A percentile compares a stretch with the other conserved stretches of the same genome.
These are phyloP conservation scores for Lagopus muta DNA, from an alignment of 2,113 vertebrate genomes.

Conservation along the genomic window DNA sequence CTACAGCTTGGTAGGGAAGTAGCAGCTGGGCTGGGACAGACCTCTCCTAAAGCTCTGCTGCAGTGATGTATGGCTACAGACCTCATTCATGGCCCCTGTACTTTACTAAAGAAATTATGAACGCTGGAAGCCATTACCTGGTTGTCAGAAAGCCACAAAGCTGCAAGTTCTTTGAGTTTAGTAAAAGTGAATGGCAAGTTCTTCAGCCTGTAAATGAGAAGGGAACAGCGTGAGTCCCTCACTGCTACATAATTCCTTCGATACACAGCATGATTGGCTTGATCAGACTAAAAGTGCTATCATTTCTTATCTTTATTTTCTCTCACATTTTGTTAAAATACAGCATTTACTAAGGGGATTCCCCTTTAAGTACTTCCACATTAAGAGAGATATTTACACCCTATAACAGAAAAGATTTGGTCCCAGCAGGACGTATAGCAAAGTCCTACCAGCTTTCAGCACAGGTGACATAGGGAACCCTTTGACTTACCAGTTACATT, in stretches of 20 bases:
- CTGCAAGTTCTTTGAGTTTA: constrained; percentile 97
- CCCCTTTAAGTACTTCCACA: background rate
- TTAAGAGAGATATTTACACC: background rate
- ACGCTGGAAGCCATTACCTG: constrained; percentile 83
- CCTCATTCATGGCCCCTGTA: background rate
- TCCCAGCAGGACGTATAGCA: background rate
- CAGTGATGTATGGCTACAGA: rapidly evolving
- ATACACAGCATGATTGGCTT: background rate
- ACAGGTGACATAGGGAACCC: background rate
- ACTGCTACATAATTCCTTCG: background rate
- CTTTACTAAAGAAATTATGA: background rate
- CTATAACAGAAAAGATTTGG: background rate
- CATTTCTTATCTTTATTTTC: background rate
- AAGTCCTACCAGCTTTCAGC: background rate
- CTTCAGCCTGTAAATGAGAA: constrained; percentile 87
- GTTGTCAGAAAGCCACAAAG: constrained; percentile 99
- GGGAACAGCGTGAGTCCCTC: background rate
- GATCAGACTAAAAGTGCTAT: background rate
- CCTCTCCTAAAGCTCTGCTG: background rate
- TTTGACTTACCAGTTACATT: background rate
- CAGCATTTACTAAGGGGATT: background rate
- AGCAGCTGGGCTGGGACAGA: background rate
- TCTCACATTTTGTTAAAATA: background rate
- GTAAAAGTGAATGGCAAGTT: constrained; percentile 98
- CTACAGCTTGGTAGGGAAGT: background rate